Evolutionary conservation across 2,797 vertebrate genomes (phyloP), one percentile per base, ranked within the genome.

Genomic region (Gadopsis bispinosus): DNA sequence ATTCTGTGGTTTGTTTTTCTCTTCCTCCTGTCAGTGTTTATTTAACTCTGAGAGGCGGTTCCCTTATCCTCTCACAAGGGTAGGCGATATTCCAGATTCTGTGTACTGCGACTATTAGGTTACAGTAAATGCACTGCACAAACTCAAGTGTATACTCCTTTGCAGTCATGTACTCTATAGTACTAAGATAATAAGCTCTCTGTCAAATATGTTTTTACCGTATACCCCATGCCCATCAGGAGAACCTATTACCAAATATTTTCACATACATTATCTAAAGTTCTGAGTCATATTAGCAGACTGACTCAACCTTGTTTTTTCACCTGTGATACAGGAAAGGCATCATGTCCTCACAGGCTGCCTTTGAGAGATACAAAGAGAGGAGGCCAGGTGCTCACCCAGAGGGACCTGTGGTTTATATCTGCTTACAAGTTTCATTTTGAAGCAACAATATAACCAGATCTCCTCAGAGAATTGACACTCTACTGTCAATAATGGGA

Each of bases 21-120:
- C 86, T 82, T 90, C 77, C 73, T 86, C 79, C 68, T 88, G 81
- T 87, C 83, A 73, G 74, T 91, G 86, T 93, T 92, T 92, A 81
- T 92, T 91, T 88, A 90, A 89, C 87, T 88, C 79, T 19, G 64
- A 72, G 76, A 79, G 78, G 55, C 59, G 7, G 70, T 84, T 83
- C 69, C 81, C 70, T 69, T 67, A 47, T 83, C 86, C 77, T 76
- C 77, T 86, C 83, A 75, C 59, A 79, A 79, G 70, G 75, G 78
- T 60, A 70, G 74, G 59, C 59, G 56, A 51, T 81, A 70, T 83
- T 86, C 79, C 77, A 87, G 73, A 88, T 85, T 77, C 84, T 37
- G 72, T 75, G 62, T 83, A 76, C 69, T 22, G 51, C 0, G 8
- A 65, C 83, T 87, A 78, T 85, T 71, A 80, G 51, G 79, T 91